A percentile compares a stretch with the other conserved stretches of the same genome.
Conservation (phyloP, 2,888 invertebrate species). For the Dysmachus trigonus region DNA sequence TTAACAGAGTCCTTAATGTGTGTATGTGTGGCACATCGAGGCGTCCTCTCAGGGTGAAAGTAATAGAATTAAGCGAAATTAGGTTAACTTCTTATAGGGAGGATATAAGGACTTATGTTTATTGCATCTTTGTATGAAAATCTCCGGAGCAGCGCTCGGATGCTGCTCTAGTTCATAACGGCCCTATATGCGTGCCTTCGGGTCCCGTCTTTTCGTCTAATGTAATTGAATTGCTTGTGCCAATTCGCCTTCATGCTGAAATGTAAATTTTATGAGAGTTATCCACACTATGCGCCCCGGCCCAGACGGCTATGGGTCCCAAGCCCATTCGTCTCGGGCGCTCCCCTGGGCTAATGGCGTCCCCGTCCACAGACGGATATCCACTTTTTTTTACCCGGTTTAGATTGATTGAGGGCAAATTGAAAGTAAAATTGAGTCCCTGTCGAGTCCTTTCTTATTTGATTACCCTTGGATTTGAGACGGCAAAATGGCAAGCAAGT, state of each 20-base stretch:
- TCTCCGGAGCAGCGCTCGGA: background rate
- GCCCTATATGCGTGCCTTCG: slow-evolving; percentile 40
- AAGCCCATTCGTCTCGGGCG: slow-evolving; percentile 28
- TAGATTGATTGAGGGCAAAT: slow-evolving; percentile 38
- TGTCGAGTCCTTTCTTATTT: background rate
- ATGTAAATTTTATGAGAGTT: slow-evolving; percentile 41
- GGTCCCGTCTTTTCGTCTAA: slow-evolving; percentile 23
- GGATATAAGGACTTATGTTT: slow-evolving; percentile 46
- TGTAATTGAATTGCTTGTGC: slow-evolving; percentile 40
- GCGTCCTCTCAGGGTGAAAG: slow-evolving; percentile 31
- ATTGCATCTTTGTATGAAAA: slow-evolving; percentile 44
- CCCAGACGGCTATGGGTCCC: background rate
- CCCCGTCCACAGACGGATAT: background rate
- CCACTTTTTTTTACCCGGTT: background rate
- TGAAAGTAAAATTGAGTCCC: slow-evolving; percentile 1
- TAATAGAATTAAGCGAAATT: slow-evolving; percentile 47
- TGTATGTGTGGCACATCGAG: slow-evolving; percentile 16
- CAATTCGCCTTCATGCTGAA: slow-evolving; percentile 32
- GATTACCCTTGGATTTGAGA: background rate
- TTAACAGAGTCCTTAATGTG: slow-evolving; percentile 42
- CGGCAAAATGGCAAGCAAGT: background rate
- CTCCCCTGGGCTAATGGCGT: background rate
- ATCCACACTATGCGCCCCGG: background rate
- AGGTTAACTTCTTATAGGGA: slow-evolving; percentile 46
- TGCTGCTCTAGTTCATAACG: slow-evolving; percentile 37